These are phyloP conservation scores for Adelosebastes latens DNA, from an alignment of 2,797 vertebrate genomes.

Conservation along the genomic window DNA sequence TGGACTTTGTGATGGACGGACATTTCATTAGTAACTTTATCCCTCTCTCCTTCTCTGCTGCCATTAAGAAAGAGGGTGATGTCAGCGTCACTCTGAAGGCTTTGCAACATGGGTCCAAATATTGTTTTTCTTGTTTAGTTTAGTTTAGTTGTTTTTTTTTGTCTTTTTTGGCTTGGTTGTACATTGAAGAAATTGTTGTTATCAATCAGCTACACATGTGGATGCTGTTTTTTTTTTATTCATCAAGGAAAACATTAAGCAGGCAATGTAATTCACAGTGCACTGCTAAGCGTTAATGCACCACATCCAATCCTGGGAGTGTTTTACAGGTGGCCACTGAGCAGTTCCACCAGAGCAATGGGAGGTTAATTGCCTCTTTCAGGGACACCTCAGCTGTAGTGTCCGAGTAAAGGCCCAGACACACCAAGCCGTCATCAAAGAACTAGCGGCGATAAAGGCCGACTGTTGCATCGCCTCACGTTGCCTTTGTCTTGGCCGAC, in stretches of 20 bases:
- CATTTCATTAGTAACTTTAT: neutral
- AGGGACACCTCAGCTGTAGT: neutral
- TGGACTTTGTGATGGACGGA: neutral
- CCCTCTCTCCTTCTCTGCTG: neutral
- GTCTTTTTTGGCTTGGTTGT: neutral
- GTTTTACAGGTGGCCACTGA: slow-evolving; percentile 1
- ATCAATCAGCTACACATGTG: neutral
- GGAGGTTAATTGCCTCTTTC: slow-evolving; percentile 29
- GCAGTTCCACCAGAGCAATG: neutral
- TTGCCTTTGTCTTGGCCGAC: no score
- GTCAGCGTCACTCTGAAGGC: neutral
- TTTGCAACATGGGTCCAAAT: neutral
- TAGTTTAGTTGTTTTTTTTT: neutral
- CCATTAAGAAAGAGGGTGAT: neutral
- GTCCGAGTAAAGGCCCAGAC: neutral
- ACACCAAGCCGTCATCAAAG: no score
- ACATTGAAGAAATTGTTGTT: neutral
- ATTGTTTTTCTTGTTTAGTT: neutral
- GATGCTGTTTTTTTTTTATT: neutral
- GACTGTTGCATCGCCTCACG: no score
- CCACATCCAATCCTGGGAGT: neutral
- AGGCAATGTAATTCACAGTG: neutral
- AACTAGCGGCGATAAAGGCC: no score
- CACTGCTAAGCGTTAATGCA: neutral
- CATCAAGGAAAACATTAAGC: neutral